Conservation (phyloP, 35 echinoderm and acorn worm genomes). For the Patiria miniata region DNA sequence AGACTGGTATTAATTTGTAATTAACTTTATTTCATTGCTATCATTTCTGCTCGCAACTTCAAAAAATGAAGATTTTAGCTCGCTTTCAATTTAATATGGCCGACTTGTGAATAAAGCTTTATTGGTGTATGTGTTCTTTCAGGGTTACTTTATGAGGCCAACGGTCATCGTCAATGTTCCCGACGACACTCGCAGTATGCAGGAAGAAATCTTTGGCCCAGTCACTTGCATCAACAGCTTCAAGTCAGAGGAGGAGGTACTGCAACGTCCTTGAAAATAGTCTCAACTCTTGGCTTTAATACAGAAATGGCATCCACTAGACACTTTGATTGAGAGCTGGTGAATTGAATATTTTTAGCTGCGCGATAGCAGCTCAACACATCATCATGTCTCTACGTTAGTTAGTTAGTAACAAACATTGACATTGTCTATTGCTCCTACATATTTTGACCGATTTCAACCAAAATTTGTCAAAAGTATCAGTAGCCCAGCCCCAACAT, state of each 20-base stretch:
- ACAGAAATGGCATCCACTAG: neutral
- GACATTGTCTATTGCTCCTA: too few relatives aligned
- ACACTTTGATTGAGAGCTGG: too few relatives aligned
- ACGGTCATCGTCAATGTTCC: slow-evolving; percentile 77
- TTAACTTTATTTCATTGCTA: neutral
- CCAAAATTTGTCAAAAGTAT: too few relatives aligned
- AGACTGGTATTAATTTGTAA: too few relatives aligned
- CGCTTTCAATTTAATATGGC: too few relatives aligned
- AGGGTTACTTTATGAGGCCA: slow-evolving; percentile 98
- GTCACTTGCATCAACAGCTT: slow-evolving; percentile 92
- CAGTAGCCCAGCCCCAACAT: too few relatives aligned
- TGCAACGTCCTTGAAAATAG: neutral
- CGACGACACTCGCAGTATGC: slow-evolving; percentile 71
- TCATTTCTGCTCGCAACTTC: neutral
- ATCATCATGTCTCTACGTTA: too few relatives aligned
- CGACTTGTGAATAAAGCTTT: neutral
- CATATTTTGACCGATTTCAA: too few relatives aligned
- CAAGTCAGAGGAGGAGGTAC: slow-evolving; percentile 88
- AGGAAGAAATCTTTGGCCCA: slow-evolving; percentile 97
- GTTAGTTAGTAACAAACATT: too few relatives aligned
- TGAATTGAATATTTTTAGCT: too few relatives aligned
- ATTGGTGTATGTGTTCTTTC: neutral
- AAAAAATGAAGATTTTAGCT: neutral
- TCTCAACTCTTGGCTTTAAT: neutral
- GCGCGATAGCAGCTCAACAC: too few relatives aligned